These are phyloP conservation scores for Polydrusus cervinus DNA, from an alignment of 2,888 invertebrate species.

Conservation along the genomic window DNA sequence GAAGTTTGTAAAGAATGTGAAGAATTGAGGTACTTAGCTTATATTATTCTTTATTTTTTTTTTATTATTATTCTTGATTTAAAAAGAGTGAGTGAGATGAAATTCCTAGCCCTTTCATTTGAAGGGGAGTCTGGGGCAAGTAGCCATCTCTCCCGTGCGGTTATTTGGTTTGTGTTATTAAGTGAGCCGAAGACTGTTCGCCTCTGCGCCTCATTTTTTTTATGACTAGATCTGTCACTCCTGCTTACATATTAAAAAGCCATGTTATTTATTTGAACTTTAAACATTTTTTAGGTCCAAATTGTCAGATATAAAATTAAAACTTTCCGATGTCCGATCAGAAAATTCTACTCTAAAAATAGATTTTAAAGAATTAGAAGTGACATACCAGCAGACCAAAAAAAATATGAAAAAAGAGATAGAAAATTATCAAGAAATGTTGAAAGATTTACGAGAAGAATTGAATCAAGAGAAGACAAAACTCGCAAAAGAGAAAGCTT, in stretches of 20 bases:
- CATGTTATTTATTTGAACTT: no score
- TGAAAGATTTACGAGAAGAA: slow-evolving; percentile 76
- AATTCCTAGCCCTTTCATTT: no score
- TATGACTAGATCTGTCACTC: no score
- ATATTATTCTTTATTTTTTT: no score
- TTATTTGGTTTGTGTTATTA: no score
- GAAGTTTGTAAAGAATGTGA: slow-evolving; percentile 43
- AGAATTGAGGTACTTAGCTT: slow-evolving; percentile 37
- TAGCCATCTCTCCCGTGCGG: no score
- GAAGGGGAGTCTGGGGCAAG: no score
- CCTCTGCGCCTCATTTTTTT: no score
- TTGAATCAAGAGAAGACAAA: slow-evolving; percentile 78
- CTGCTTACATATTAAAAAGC: no score
- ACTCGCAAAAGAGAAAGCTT: slow-evolving; percentile 76
- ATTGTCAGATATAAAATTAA: slow-evolving; percentile 26
- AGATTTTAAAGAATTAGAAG: slow-evolving; percentile 72
- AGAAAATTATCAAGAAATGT: slow-evolving; percentile 79
- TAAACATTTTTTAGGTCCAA: slow-evolving; percentile 34
- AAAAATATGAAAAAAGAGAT: slow-evolving; percentile 71
- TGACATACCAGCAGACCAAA: slow-evolving; percentile 73
- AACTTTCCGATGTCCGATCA: slow-evolving; percentile 14
- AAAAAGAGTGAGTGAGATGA: no score
- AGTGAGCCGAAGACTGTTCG: no score
- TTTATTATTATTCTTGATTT: no score
- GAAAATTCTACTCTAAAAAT: slow-evolving; percentile 61